Evolutionary conservation across 2,888 invertebrate species (phyloP), one percentile per base, ranked within the genome.

Genomic region (Euplagia quadripunctaria): DNA sequence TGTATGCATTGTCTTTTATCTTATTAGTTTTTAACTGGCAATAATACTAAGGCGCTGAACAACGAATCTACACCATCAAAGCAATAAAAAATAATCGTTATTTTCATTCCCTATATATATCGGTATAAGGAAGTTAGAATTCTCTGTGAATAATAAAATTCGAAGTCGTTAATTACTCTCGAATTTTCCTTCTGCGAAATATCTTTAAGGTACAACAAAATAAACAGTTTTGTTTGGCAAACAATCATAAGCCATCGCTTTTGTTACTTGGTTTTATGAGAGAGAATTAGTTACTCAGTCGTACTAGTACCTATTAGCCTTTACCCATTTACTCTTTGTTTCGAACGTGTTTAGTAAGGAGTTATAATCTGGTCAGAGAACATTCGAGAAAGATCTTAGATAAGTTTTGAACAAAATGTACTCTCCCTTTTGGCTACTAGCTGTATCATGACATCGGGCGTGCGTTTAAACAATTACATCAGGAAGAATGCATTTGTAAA

Each of bases 151-250:
- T 69, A 78, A 80, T 77, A 69, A 69, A 78, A 74, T 71, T 69
- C n/a, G 12, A 66, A 77, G 64, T 66, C 74, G 46, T 74, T 77
- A 81, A 82, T 78, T 77, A 71, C 55, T 52, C 20, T 16, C n/a
- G 68, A 75, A 73, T 77, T 70, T 63, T 74, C 73, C 51, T 42
- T 64, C 66, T 51, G 64, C 69, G 49, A 78, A 68, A 69, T 73
- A 69, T 14, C 42, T 42, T 70, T 74, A 80, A 49, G 43, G 55
- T 71, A 72, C 75, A 64, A 71, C 80, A 70, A 77, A 80, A 74
- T 73, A 78, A 78, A 43, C 67, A 43, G 71, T 81, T 75, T 79
- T 75, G 68, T 76, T 63, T 46, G 42, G 73, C 63, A 74, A 73
- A 68, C 49, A 71, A 68, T 69, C 67, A 41, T 42, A 31, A 49